A percentile compares a stretch with the other conserved stretches of the same genome.
These are phyloP conservation scores for Eurytoma californica DNA, from an alignment of 2,888 invertebrate genomes.

Conservation along the genomic window DNA sequence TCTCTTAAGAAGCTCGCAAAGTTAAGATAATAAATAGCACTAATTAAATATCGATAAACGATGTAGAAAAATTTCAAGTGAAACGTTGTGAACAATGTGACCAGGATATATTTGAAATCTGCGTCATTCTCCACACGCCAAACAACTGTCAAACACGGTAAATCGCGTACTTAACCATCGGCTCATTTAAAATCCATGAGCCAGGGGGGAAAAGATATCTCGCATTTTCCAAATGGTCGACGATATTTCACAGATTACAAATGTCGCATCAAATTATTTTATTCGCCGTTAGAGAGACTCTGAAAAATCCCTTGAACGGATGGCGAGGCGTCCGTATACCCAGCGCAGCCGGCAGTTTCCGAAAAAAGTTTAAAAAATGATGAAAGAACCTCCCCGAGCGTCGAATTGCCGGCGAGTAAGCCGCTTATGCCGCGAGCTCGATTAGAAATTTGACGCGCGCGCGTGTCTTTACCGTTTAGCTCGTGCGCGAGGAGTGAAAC, in stretches of 20 bases:
- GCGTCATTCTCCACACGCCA: no score
- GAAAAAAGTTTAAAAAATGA: no score
- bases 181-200: background rate
- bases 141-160: background rate
- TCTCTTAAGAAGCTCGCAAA: no score
- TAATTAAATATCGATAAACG: no score
- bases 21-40: no score
- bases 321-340: no score
- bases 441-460: constrained; percentile 49
- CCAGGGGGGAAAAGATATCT: background rate
- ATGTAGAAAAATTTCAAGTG: no score
- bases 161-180: background rate
- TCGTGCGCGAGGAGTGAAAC: constrained; percentile 41
- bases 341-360: no score
- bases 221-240: background rate
- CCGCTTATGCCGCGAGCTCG: constrained; percentile 25
- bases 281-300: background rate
- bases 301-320: no score
- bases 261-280: background rate
- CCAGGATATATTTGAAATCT: no score
- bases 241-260: background rate
- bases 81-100: no score
- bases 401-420: constrained; percentile 7
- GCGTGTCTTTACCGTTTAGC: constrained; percentile 39
- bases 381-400: background rate